Evolutionary conservation across 1,140 invertebrate genomes (phyloP), one percentile per base, ranked within the genome.

Genomic region (Pseudoatta argentina): DNA sequence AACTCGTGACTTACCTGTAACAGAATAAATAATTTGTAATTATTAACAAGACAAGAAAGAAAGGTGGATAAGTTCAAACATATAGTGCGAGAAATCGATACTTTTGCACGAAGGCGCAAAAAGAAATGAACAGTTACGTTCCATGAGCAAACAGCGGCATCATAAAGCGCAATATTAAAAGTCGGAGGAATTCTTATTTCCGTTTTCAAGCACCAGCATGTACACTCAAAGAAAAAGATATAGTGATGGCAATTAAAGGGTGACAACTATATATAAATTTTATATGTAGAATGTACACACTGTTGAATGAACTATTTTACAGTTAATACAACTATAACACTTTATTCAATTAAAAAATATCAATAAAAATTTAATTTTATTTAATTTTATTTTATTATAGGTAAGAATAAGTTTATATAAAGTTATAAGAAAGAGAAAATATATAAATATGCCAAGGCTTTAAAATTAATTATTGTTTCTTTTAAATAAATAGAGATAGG

Each of bases 1-100:
- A 24, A 79, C 16, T 3, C 2, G 18, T 21, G 34, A 89, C 87
- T 89, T 87, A 89, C 88, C 88, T 89, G 71, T 0, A 89, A 89
- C 88, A 89, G 48, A 86, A 81, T 61, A 48, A 2, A 61, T 27
- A 48, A 77, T 67, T 10, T 61, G 14, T 63, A 21, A 21, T 82
- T 73, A 48, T 73, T 61, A 21, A 30, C 12, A 30, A 59, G 4
- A 6, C 18, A 55, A n/a, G 12, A 27, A 55, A 1, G 53, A 7
- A 34, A 1, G 1, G 14, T 8, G 53, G 14, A 59, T 48, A 63
- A 30, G 30, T 39, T 14, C 27, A 34, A 67, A 69, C 30, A 21
- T 39, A 24, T 53, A 63, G 39, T 3, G 24, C 8, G 24, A 72
- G 14, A 73, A 55, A 48, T 51, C 3, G 21, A 3, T 18, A 7